Base-by-base conservation (phyloP, 2,888 invertebrate genomes). In the Acanthoscelides obtectus region DNA sequence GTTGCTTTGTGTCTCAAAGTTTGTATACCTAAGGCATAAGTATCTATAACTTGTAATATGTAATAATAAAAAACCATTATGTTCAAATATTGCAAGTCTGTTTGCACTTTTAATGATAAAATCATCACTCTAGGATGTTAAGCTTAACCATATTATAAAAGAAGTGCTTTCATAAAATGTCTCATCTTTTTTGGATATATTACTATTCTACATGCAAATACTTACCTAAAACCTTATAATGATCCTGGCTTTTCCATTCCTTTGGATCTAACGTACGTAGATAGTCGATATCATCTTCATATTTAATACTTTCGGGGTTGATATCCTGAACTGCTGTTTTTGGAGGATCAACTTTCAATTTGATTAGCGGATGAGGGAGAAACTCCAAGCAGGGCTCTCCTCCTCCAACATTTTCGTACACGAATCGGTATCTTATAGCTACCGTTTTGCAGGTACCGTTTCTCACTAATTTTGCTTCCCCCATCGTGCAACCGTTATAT, bases 201-300 rank as follows among this genome's bases (percentile, higher is more conserved):
- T n/a, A n/a, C n/a, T n/a, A n/a, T n/a, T n/a, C n/a, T n/a, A n/a
- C n/a, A n/a, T n/a, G n/a, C n/a, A n/a, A 45, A 45, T 12, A 45
- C 45, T 45, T 89, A 69, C 99, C 99, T 74, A 99, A 87, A 20
- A 99, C 97, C 64, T 93, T 94, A 86, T 99, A 99, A 85, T 99
- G 99, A 86, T 99, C 99, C 87, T 99, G 98, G 80, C 95, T 92
- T 88, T 98, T 98, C 98, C 98, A 99, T 81, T 97, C 94, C 84
- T 95, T 97, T 1, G 98, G 98, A 86, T 98, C 96, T 76, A 98
- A 87, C 73, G 94, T 94, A 77, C 94, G 89, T 75, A 98, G 87
- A 84, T 95, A 96, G 72, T 91, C 90, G 8, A 95, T 90, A 85
- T 96, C 94, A 78, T 93, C 93, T 75, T 93, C 89, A 77, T 90